Percentiles rank a stretch among this genome's conserved stretches.
phyloP scores from a whole-genome alignment of 2,797 vertebrate species.

The Gallinago stenura region DNA sequence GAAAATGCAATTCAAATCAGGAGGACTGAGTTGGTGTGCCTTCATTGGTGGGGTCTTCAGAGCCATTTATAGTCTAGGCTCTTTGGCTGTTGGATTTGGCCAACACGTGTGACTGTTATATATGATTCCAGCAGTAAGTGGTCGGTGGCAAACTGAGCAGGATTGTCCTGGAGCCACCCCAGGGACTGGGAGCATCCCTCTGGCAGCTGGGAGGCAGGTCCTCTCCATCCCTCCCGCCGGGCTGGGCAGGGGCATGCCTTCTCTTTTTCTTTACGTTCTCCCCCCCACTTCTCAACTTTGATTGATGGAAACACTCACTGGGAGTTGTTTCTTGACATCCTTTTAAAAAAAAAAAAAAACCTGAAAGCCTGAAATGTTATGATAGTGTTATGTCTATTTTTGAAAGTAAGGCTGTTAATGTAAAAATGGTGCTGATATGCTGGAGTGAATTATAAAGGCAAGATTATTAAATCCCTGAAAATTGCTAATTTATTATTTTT shows the following conservation, averaged over 20 bases:
- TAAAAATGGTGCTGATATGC: constrained; percentile 72
- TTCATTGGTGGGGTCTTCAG: background rate
- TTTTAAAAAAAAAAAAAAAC: constrained; percentile 23
- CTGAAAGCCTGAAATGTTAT: constrained; percentile 65
- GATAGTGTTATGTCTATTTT: constrained; percentile 73
- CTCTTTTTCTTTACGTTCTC: background rate
- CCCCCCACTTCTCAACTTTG: background rate
- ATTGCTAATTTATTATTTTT: constrained; percentile 77
- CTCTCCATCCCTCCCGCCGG: background rate
- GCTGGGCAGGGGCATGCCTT: background rate
- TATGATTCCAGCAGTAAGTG: background rate
- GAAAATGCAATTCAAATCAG: background rate
- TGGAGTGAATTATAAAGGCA: constrained; percentile 63
- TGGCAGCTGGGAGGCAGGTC: background rate
- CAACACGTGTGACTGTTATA: fast-evolving
- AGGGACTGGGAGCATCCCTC: background rate
- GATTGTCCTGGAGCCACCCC: background rate
- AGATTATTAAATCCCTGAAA: constrained; percentile 68
- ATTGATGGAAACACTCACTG: constrained; percentile 72
- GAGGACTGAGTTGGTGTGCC: fast-evolving
- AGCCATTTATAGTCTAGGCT: background rate
- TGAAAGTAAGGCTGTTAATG: constrained; percentile 74
- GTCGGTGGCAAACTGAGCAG: background rate
- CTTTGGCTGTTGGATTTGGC: fast-evolving
- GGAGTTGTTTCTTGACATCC: constrained; percentile 70